Evolutionary conservation across 2,113 vertebrate species (phyloP).

Genomic region (Anarrhichthys ocellatus): DNA sequence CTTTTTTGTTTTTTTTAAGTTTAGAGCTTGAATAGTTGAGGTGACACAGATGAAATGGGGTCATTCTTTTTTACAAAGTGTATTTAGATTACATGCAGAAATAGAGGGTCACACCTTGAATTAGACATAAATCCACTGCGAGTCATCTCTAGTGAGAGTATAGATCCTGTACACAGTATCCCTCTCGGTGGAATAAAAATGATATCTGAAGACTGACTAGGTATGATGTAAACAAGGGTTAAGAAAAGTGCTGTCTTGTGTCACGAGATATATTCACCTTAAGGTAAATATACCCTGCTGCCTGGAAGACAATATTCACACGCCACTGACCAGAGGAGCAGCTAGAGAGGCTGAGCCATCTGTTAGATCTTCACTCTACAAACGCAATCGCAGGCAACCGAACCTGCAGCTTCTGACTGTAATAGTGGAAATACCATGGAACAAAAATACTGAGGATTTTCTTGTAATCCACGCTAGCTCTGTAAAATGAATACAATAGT

Average conservation of each 20-base stretch:
- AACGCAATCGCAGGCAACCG: background rate
- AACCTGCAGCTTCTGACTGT: constrained; percentile 25
- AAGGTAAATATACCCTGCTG: background rate
- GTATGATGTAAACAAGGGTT: background rate
- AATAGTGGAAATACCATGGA: constrained; percentile 9
- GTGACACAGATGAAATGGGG: background rate
- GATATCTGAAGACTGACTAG: background rate
- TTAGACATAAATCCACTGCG: background rate
- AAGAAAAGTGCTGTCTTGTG: background rate
- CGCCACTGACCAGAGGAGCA: constrained; percentile 30
- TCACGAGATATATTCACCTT: background rate
- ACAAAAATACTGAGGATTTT: background rate
- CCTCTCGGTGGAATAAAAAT: background rate
- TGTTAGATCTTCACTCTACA: constrained; percentile 22
- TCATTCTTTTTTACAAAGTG: background rate
- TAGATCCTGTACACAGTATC: background rate
- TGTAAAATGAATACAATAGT: background rate
- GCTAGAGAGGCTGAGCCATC: constrained; percentile 33
- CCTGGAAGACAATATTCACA: constrained; percentile 18
- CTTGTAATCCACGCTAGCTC: background rate
- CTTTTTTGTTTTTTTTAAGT: background rate
- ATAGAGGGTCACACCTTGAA: background rate
- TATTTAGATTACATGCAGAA: background rate
- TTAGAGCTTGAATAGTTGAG: background rate
- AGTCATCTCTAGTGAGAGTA: background rate